Conservation (phyloP, 2,113 vertebrate species). For the Mohoua ochrocephala region DNA sequence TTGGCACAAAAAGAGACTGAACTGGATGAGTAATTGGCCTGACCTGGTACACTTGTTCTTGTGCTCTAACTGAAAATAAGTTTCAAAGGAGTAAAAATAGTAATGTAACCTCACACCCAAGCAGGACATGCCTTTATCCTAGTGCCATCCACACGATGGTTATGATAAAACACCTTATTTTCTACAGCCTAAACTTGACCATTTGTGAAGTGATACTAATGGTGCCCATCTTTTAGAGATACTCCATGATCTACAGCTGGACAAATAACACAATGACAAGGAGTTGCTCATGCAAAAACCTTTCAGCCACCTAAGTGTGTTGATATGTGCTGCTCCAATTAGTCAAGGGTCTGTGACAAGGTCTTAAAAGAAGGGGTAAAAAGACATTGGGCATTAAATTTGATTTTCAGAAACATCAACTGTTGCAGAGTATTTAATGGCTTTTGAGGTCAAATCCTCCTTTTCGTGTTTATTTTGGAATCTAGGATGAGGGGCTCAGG, state of each 20-base stretch:
- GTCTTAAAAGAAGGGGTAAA: background rate
- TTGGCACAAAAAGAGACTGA: background rate
- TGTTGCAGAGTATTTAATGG: background rate
- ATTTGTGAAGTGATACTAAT: background rate
- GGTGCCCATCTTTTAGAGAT: background rate
- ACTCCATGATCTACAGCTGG: background rate
- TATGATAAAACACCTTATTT: background rate
- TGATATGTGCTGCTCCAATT: background rate
- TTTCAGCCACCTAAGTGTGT: background rate
- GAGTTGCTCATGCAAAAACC: background rate
- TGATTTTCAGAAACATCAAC: background rate
- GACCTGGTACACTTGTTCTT: background rate
- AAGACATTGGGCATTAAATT: background rate
- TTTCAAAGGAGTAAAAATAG: background rate
- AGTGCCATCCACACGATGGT: background rate
- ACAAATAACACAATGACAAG: background rate
- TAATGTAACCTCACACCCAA: background rate
- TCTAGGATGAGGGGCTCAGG: background rate
- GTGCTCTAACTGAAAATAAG: background rate
- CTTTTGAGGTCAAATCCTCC: background rate
- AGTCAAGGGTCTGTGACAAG: background rate
- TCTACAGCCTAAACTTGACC: background rate
- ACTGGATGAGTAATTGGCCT: background rate
- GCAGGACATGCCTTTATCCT: background rate
- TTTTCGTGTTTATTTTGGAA: background rate